A percentile compares a stretch with the other conserved stretches of the same genome.
Evolutionary conservation across 2,888 invertebrate species (phyloP).

Genomic region (Blastobasis adustella): DNA sequence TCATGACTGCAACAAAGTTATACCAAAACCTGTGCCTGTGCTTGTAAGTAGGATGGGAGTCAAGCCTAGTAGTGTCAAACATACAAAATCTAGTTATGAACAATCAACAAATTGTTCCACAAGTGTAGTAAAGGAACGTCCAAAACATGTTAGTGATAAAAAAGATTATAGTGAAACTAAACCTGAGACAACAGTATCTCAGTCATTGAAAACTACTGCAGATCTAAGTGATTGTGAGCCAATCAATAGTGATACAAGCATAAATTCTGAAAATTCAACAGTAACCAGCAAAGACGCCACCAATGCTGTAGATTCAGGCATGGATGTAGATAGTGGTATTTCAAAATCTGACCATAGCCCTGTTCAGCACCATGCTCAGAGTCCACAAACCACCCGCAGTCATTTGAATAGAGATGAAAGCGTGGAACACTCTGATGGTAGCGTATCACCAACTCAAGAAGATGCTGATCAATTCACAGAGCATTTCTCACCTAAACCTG

Average conservation of each 20-base stretch:
- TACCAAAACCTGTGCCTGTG: constrained; percentile 66
- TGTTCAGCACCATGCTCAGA: constrained; percentile 22
- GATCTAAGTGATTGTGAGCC: constrained; percentile 32
- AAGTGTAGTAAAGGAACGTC: constrained; percentile 31
- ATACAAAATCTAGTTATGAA: constrained; percentile 39
- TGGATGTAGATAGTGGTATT: constrained; percentile 39
- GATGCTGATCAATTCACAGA: constrained; percentile 28
- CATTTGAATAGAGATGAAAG: constrained; percentile 55
- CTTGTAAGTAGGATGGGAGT: constrained; percentile 60
- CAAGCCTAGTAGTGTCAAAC: constrained; percentile 48
- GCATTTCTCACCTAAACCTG: constrained; percentile 25
- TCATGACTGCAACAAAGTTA: constrained; percentile 79
- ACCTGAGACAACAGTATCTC: constrained; percentile 34
- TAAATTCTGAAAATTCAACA: constrained; percentile 37
- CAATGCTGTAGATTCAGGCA: constrained; percentile 40
- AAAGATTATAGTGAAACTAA: constrained; percentile 41
- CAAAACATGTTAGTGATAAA: constrained; percentile 37
- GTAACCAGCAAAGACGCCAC: constrained; percentile 41
- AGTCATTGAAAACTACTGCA: constrained; percentile 29
- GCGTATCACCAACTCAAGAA: constrained; percentile 43
- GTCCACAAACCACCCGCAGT: constrained; percentile 24
- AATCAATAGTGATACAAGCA: constrained; percentile 42
- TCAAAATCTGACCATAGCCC: constrained; percentile 34
- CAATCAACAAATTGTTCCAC: constrained; percentile 43
- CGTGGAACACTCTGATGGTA: constrained; percentile 48